phyloP scores from a whole-genome alignment of 30 jellyfish, hydroid and myxozoan genomes.

The Catostylus mosaicus region DNA sequence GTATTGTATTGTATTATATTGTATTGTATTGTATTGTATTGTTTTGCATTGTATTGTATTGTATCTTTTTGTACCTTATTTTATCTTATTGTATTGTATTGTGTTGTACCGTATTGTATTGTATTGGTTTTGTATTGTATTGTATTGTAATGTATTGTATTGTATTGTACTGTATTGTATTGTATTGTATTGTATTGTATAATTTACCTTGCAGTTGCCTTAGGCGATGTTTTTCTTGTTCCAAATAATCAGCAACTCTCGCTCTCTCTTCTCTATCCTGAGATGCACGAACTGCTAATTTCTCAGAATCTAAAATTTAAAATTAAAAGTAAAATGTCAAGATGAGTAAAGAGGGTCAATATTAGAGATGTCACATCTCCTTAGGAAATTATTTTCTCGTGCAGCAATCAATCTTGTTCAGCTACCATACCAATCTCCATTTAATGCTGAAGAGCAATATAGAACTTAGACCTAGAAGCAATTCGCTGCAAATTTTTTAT shows the following conservation, averaged over 20 bases:
- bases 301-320: conserved; percentile 60
- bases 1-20: neutral
- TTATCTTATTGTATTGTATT: too few species aligned
- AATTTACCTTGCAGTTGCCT: conserved; percentile 81
- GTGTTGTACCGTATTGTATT: neutral
- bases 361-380: too few species aligned
- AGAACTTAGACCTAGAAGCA: too few species aligned
- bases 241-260: conserved; percentile 49
- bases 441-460: too few species aligned
- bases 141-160: neutral
- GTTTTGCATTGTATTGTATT: neutral
- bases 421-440: too few species aligned
- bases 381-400: too few species aligned
- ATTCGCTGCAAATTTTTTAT: too few species aligned
- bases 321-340: neutral
- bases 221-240: conserved; percentile 79
- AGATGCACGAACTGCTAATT: conserved; percentile 34
- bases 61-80: neutral
- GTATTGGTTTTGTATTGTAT: too few species aligned
- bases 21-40: neutral
- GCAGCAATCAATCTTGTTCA: too few species aligned
- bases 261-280: conserved; percentile 67
- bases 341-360: too few species aligned
- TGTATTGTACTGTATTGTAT: neutral
- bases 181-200: too few species aligned